These are phyloP conservation scores for Nyctibius bracteatus DNA, from an alignment of 2,113 vertebrate species.

Conservation along the genomic window DNA sequence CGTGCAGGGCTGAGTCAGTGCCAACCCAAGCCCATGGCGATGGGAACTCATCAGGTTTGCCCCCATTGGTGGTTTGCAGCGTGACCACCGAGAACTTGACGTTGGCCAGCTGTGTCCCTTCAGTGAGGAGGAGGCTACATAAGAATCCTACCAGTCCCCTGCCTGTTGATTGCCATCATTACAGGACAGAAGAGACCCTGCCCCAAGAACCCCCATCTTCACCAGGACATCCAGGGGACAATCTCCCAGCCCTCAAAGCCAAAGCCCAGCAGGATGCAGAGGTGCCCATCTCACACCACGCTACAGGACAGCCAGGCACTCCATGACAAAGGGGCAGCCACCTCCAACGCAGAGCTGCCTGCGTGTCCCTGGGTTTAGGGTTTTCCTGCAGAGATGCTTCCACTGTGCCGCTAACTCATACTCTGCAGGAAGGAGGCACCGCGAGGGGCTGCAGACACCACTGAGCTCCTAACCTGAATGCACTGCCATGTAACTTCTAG, in stretches of 20 bases:
- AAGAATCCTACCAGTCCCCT: not conserved
- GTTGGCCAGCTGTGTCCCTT: not conserved
- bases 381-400: not conserved
- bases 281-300: not conserved
- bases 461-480: not conserved
- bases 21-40: fast-evolving
- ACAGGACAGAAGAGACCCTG: not conserved
- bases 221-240: not conserved
- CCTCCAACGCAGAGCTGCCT: not conserved
- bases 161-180: not conserved
- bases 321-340: not conserved
- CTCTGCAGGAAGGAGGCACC: not conserved
- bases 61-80: not conserved
- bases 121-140: fast-evolving
- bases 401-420: not conserved
- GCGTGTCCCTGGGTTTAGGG: not conserved
- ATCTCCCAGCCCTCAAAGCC: not conserved
- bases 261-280: not conserved
- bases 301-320: not conserved
- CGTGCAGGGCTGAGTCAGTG: fast-evolving
- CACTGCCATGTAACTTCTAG: not conserved
- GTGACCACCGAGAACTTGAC: fast-evolving
- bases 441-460: not conserved
- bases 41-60: not conserved
- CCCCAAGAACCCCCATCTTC: not conserved